Conservation (phyloP, 2,888 invertebrate species). For the Terebella lapidaria region DNA sequence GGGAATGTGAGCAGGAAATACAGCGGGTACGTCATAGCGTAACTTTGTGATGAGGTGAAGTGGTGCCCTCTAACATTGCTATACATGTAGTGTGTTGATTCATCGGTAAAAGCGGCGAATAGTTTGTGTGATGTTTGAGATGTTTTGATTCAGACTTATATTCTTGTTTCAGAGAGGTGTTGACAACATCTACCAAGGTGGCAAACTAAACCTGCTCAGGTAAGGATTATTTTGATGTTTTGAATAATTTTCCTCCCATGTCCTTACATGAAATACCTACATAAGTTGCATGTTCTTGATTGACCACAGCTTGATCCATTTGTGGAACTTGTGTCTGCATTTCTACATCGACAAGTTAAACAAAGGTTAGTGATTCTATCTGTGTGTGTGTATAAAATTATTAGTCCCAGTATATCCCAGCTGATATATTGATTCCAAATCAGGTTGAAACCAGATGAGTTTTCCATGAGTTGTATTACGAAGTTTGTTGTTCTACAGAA, state of each 20-base stretch:
- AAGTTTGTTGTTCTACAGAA: slow-evolving; percentile 6
- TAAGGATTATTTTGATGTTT: too few relatives aligned
- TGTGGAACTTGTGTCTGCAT: slow-evolving; percentile 46
- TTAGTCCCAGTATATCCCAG: neutral
- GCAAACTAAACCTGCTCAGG: slow-evolving; percentile 40
- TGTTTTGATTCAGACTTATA: too few relatives aligned
- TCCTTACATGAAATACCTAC: too few relatives aligned
- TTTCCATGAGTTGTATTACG: neutral
- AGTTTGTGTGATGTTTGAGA: too few relatives aligned
- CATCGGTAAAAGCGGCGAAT: too few relatives aligned
- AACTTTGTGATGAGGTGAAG: neutral
- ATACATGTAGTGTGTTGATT: neutral
- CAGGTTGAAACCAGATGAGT: neutral
- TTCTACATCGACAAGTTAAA: slow-evolving; percentile 41
- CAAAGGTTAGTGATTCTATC: slow-evolving; percentile 31
- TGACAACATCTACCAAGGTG: slow-evolving; percentile 44
- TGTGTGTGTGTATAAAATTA: neutral
- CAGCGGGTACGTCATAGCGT: slow-evolving; percentile 31
- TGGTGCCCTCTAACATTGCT: too few relatives aligned
- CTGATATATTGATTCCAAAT: neutral
- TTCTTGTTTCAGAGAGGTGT: slow-evolving; percentile 40
- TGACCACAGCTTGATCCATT: slow-evolving; percentile 33
- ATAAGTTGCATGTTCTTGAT: neutral
- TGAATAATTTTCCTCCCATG: too few relatives aligned
- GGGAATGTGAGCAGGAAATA: slow-evolving; percentile 44